phyloP scores from a whole-genome alignment of 2,113 vertebrate genomes.

The Kobus ellipsiprymnus region DNA sequence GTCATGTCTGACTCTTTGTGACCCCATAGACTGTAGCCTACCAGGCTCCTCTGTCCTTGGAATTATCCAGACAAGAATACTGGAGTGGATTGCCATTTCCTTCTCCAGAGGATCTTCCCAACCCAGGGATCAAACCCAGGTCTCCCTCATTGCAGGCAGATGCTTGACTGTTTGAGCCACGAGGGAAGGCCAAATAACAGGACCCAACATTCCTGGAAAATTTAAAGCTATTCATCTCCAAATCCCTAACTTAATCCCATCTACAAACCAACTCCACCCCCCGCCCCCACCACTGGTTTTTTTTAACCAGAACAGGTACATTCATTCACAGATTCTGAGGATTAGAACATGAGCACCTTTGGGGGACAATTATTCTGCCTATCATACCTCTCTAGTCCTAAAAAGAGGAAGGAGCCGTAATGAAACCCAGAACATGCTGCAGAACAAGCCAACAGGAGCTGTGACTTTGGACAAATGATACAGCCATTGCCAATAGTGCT shows the following conservation, averaged over 20 bases:
- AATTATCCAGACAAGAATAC: not conserved
- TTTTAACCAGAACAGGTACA: not conserved
- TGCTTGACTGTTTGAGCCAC: not conserved
- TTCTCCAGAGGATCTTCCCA: not conserved
- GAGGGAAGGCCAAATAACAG: not conserved
- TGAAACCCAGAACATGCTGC: not conserved
- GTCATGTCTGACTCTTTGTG: not conserved
- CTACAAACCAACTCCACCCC: not conserved
- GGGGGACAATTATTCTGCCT: not conserved
- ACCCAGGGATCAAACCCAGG: not conserved
- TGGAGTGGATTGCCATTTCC: not conserved
- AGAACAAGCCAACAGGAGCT: not conserved
- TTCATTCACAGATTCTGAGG: not conserved
- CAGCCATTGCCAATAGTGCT: fast-evolving
- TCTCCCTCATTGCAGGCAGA: not conserved
- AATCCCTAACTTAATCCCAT: not conserved
- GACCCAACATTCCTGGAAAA: not conserved
- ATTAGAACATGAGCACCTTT: not conserved
- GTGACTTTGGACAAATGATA: not conserved
- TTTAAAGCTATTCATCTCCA: not conserved
- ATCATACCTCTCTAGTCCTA: not conserved
- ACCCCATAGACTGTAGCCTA: not conserved
- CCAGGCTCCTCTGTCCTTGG: not conserved
- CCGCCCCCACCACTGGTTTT: not conserved
- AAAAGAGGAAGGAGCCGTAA: not conserved